These are phyloP conservation scores for Cosmia trapezina DNA, from an alignment of 2,888 invertebrate genomes.

Conservation along the genomic window DNA sequence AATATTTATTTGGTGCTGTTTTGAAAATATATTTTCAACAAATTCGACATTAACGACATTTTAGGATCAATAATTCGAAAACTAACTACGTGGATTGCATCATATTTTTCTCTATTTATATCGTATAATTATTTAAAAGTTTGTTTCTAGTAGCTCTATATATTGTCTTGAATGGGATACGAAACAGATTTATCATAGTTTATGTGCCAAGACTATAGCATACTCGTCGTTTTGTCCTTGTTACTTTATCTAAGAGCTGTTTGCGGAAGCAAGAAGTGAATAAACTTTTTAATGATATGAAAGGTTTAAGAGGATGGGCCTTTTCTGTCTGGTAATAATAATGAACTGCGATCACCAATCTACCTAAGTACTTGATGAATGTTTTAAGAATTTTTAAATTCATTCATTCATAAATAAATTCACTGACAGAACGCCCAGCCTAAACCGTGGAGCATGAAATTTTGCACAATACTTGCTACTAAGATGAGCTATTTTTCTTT, in stretches of 20 bases:
- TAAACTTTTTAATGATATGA: neutral
- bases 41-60: constrained; percentile 15
- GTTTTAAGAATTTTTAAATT: too few species aligned
- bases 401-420: neutral
- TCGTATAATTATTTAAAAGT: neutral
- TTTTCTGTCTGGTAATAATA: neutral
- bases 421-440: neutral
- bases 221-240: neutral
- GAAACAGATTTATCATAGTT: constrained; percentile 8
- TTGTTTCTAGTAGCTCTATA: constrained; percentile 4
- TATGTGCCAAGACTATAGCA: neutral
- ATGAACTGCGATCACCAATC: neutral
- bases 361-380: neutral
- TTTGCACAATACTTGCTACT: too few species aligned
- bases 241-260: constrained; percentile 6
- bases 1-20: constrained; percentile 3
- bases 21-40: neutral
- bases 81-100: constrained; percentile 9
- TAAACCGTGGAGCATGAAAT: neutral
- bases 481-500: too few species aligned
- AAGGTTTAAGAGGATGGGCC: neutral
- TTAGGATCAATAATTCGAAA: neutral
- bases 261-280: constrained; percentile 17
- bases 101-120: neutral
- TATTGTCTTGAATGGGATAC: neutral